phyloP scores from a whole-genome alignment of 2,113 vertebrate species.

The Phyllostomus discolor region DNA sequence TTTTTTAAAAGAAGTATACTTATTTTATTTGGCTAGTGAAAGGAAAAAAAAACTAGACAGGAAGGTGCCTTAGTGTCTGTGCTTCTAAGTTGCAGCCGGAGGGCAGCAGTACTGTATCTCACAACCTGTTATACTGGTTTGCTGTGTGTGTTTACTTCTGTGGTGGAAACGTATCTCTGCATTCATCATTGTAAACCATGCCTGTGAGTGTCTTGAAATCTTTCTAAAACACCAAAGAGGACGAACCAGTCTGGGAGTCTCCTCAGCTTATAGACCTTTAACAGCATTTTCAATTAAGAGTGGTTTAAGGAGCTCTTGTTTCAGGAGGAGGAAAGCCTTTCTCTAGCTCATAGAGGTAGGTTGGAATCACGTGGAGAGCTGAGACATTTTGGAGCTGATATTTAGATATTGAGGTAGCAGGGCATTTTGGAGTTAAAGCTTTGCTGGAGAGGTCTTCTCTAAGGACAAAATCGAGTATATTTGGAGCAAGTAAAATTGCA shows the following conservation, averaged over 20 bases:
- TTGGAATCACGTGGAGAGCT: neutral
- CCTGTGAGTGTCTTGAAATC: constrained; percentile 58
- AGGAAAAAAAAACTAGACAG: neutral
- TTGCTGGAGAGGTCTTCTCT: neutral
- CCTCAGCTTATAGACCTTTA: neutral
- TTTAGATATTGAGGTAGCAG: neutral
- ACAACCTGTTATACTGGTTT: constrained; percentile 58
- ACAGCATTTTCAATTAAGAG: neutral
- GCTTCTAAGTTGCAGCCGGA: constrained; percentile 40
- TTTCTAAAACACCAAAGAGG: constrained; percentile 15
- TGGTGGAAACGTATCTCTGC: constrained; percentile 47
- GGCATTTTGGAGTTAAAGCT: neutral
- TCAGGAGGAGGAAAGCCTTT: neutral
- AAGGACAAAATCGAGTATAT: neutral
- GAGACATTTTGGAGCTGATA: neutral
- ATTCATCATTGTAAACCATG: constrained; percentile 39
- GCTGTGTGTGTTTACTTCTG: constrained; percentile 24
- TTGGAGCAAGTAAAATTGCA: neutral
- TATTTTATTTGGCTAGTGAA: neutral
- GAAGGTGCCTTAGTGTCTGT: constrained; percentile 50
- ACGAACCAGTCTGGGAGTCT: neutral
- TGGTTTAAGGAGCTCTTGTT: neutral
- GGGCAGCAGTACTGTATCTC: constrained; percentile 3
- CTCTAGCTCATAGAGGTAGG: neutral
- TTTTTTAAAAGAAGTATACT: neutral